These are phyloP conservation scores for Panthera uncia DNA, from an alignment of 2,113 vertebrate genomes.

Conservation along the genomic window DNA sequence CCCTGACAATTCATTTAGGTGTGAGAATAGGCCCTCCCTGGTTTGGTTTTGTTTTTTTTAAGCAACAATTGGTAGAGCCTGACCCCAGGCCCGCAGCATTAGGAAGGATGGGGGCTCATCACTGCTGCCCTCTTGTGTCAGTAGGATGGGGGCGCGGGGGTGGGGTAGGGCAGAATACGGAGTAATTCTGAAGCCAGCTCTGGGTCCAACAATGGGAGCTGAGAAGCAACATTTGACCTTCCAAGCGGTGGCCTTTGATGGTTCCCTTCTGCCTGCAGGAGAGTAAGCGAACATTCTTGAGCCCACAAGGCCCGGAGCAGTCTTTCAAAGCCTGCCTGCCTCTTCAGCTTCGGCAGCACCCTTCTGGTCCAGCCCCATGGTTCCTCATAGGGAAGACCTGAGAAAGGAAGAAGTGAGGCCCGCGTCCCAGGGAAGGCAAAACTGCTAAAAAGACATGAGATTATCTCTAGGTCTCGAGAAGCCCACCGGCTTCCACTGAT, in stretches of 20 bases:
- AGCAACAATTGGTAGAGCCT: background rate
- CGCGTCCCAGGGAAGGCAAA: background rate
- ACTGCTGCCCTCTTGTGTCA: slow-evolving; percentile 32
- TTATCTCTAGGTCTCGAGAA: background rate
- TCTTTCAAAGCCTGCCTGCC: background rate
- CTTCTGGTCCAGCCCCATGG: background rate
- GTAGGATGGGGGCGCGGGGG: background rate
- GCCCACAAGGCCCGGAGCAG: background rate
- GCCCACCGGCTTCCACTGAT: background rate
- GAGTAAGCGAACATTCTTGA: background rate
- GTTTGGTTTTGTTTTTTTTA: background rate
- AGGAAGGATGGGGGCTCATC: background rate
- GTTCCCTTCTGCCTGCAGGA: background rate
- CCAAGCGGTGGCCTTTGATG: background rate
- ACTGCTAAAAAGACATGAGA: background rate
- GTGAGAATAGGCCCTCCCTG: background rate
- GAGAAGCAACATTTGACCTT: background rate
- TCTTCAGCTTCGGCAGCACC: background rate
- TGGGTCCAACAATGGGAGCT: background rate
- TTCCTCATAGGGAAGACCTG: background rate
- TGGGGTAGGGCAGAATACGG: background rate
- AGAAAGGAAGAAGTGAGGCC: background rate
- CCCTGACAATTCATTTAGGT: background rate
- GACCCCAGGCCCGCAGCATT: background rate
- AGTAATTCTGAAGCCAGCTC: background rate